phyloP scores from a whole-genome alignment of 2,888 invertebrate species.

The Pedicia rivosa region DNA sequence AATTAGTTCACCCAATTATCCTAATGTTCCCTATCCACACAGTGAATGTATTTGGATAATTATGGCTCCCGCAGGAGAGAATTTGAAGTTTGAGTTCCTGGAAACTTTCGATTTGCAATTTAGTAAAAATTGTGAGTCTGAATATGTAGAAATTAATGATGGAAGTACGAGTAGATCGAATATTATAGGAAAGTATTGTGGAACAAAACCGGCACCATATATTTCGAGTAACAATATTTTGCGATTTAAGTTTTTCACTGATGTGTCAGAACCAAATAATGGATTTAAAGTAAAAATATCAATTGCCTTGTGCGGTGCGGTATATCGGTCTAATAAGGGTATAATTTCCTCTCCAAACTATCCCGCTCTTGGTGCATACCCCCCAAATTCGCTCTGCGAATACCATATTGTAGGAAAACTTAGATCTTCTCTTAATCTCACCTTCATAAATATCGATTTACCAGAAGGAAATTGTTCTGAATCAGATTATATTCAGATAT shows the following conservation, averaged over 20 bases:
- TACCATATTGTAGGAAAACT: slow-evolving; percentile 47
- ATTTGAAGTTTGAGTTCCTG: slow-evolving; percentile 57
- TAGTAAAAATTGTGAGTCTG: slow-evolving; percentile 27
- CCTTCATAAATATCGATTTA: slow-evolving; percentile 27
- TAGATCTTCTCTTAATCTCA: slow-evolving; percentile 32
- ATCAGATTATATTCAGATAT: slow-evolving; percentile 27
- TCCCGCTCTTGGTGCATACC: slow-evolving; percentile 37
- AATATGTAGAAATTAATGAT: slow-evolving; percentile 64
- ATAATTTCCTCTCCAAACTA: slow-evolving; percentile 49
- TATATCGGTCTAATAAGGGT: slow-evolving; percentile 40
- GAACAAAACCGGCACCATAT: slow-evolving; percentile 39
- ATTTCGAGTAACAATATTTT: slow-evolving; percentile 48
- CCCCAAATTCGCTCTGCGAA: slow-evolving; percentile 43
- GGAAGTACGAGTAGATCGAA: slow-evolving; percentile 58
- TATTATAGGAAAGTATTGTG: slow-evolving; percentile 47
- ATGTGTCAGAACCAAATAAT: slow-evolving; percentile 48
- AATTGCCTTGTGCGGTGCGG: slow-evolving; percentile 50
- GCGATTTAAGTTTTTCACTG: slow-evolving; percentile 54
- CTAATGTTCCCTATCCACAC: slow-evolving; percentile 58
- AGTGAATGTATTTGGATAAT: slow-evolving; percentile 74
- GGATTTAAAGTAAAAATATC: slow-evolving; percentile 48
- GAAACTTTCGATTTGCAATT: slow-evolving; percentile 51
- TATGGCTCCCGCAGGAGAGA: slow-evolving; percentile 53
- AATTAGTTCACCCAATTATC: slow-evolving; percentile 68
- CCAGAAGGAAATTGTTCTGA: slow-evolving; percentile 22